Base-by-base conservation (phyloP, 1,140 invertebrate genomes). In the Brachionus rotundiformis region DNA sequence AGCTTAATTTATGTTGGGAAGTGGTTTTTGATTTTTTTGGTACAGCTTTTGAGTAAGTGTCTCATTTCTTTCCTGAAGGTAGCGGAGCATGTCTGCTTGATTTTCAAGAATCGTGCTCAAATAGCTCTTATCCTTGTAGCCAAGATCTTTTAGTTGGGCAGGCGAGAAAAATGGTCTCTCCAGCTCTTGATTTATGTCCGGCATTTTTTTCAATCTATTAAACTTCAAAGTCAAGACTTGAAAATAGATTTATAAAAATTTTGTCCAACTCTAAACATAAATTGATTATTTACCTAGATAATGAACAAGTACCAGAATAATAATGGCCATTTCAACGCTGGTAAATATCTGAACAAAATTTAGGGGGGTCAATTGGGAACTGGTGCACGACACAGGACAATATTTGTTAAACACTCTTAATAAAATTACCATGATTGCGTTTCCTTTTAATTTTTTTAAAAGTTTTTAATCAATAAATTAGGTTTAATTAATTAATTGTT, bases 91-190 rank as follows among this genome's bases (percentile, higher is more conserved):
- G 11, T 79, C 76, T 11, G 76, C 76, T 41, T 79, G 76, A 63
- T 79, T 79, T 31, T 79, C 76, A 16, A 79, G 54, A n/a, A 63
- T 79, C 59, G 76, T 63, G 19, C 59, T 63, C 8, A 79, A 10
- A 33, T 79, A 63, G n/a, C 36, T 79, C 13, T 33, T 33, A 63
- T 63, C 59, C 41, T 79, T 54, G 47, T 79, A 79, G 16, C 76
- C 76, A 11, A 79, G 23, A 19, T 79, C 76, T 33, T 79, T 54
- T 5, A 54, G 7, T 36, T 79, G 59, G 19, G 76, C 54, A 6
- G 47, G 23, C 10, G 47, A 59, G 76, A 79, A 79, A 11, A 79
- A 16, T 11, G 76, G 76, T 25, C 76, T 54, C 8, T 79, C 76
- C 25, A 79, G 16, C 41, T 79, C 76, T 79, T 54, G 31, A 19